Evolutionary conservation across 2,888 invertebrate genomes (phyloP).

Genomic region (Drosophila pseudotakahashii): DNA sequence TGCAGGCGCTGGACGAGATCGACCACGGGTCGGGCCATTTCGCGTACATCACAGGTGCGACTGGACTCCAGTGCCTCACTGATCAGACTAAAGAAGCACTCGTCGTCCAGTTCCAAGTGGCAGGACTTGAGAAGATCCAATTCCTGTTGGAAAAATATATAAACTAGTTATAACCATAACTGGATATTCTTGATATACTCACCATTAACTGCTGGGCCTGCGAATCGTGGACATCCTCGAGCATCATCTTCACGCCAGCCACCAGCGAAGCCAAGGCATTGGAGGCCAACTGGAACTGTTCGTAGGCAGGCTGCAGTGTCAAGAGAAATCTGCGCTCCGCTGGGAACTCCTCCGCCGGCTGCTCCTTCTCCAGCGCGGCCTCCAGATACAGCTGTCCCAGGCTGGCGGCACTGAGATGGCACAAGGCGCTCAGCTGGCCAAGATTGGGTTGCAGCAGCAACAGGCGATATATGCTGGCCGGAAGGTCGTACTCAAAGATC

Average conservation of each 20-base stretch:
- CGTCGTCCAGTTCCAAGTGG: conserved; percentile 21
- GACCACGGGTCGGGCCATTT: conserved; percentile 50
- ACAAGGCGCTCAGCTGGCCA: conserved; percentile 44
- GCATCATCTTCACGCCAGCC: conserved; percentile 43
- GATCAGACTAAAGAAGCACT: conserved; percentile 57
- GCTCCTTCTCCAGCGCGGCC: conserved; percentile 10
- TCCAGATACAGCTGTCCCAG: conserved; percentile 39
- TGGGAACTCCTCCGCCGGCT: background rate
- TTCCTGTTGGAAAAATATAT: conserved; percentile 29
- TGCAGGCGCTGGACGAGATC: conserved; percentile 59
- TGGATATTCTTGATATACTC: too few species aligned
- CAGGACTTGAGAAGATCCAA: conserved; percentile 39
- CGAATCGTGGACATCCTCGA: conserved; percentile 50
- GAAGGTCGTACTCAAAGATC: conserved; percentile 55
- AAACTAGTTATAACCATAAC: background rate
- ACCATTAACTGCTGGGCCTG: conserved; percentile 48
- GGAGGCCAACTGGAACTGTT: conserved; percentile 48
- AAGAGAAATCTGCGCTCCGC: conserved; percentile 48
- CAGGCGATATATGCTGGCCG: conserved; percentile 48
- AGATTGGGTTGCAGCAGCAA: conserved; percentile 48
- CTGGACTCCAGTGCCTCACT: conserved; percentile 46
- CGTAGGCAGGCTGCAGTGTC: conserved; percentile 44
- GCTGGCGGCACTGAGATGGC: conserved; percentile 18
- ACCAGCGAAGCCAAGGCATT: conserved; percentile 33
- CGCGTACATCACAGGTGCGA: conserved; percentile 61